Evolutionary conservation across 2,888 invertebrate species (phyloP), one percentile per base, ranked within the genome.

Genomic region (Pycnomerus fuliginosus): DNA sequence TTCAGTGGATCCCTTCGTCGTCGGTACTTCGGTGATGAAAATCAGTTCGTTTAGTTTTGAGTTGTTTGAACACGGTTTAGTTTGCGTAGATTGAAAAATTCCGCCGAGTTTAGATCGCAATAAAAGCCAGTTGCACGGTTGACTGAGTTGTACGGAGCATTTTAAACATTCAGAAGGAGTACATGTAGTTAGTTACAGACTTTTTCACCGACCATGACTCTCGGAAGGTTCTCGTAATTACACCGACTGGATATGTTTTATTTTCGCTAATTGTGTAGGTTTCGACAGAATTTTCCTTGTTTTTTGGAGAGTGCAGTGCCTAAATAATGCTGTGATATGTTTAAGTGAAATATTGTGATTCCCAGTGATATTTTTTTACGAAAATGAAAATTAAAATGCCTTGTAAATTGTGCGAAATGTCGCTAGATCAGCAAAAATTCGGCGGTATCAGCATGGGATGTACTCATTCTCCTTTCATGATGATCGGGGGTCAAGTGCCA

Each of bases 361-460:
- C 49, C 16, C 34, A 39, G 55, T 50, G 58, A 61, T 58, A 55
- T 41, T 34, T 36, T 10, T 8, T 20, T 20, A 8, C 38, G n/a
- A 38, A 53, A 43, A 68, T 67, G 67, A 68, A 69, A 55, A 63
- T 71, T 40, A 70, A 69, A 53, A 64, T 68, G 64, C 65, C 69
- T 50, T 63, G 63, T 65, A 72, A 71, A 56, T 60, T 71, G 61
- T 72, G 72, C 61, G 71, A 70, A 55, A 59, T 66, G 53, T 62
- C 68, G 5, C 48, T 47, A 20, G 67, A 68, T 53, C 64, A 68
- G 52, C 64, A 58, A 42, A 67, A 67, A 31, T 59, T 68, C 34
- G 60, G 62, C 15, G 58, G 56, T 3, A 39, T 50, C 16, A 37
- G 12, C 12, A 37, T 56, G 20, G 63, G 59, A 37, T 71, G 71